Evolutionary conservation across 2,797 vertebrate genomes (phyloP).

Genomic region (Anabacerthia variegaticeps): DNA sequence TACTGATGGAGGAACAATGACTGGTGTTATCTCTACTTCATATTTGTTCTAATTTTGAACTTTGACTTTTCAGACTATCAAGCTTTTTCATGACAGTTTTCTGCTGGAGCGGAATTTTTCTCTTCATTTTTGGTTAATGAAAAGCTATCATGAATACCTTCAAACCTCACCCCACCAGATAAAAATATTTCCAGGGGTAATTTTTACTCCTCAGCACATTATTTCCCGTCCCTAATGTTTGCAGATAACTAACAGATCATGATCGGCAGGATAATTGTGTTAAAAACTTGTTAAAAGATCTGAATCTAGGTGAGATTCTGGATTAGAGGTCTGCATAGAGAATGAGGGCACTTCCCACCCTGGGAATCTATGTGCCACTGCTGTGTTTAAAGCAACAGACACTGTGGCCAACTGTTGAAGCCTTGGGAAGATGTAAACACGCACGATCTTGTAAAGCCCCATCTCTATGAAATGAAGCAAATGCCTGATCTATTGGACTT

Average conservation of each 20-base stretch:
- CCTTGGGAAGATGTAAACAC: background rate
- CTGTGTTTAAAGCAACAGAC: background rate
- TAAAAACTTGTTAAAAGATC: background rate
- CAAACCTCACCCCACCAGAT: background rate
- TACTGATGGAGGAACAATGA: background rate
- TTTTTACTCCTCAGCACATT: background rate
- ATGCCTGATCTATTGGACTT: background rate
- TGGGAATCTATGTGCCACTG: background rate
- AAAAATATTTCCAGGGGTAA: background rate
- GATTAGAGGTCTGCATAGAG: background rate
- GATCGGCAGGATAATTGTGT: too few species aligned
- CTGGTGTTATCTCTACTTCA: background rate
- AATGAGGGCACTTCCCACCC: background rate
- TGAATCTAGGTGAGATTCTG: background rate
- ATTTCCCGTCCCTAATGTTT: background rate
- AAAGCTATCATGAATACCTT: background rate
- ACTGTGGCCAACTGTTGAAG: accelerated
- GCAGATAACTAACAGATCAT: background rate
- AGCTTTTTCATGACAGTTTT: background rate
- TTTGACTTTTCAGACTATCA: background rate
- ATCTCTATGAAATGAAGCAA: background rate
- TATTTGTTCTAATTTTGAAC: background rate
- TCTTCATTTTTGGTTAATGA: background rate
- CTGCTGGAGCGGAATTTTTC: background rate
- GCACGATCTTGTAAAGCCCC: background rate